These are phyloP conservation scores for Phaedon cochleariae DNA, from an alignment of 2,888 invertebrate genomes.

Conservation along the genomic window DNA sequence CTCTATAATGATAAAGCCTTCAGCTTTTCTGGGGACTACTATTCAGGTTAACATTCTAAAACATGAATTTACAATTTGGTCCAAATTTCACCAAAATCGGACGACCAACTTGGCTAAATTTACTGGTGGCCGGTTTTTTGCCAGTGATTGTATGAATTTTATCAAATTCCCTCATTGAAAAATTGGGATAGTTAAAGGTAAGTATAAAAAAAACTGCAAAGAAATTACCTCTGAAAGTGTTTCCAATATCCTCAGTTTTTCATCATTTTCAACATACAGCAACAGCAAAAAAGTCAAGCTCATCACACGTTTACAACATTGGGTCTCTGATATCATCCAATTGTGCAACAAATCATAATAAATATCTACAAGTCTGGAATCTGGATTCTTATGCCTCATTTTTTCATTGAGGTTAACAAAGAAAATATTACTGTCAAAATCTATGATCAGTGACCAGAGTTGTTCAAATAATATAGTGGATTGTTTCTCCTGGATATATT, in stretches of 20 bases:
- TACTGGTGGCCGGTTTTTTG: no score
- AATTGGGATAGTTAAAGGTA: no score
- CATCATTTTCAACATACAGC: constrained; percentile 64
- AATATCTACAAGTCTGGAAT: constrained; percentile 48
- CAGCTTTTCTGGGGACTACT: no score
- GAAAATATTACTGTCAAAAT: constrained; percentile 67
- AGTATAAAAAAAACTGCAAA: no score
- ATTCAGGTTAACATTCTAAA: no score
- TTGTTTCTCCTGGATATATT: constrained; percentile 63
- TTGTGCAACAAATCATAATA: constrained; percentile 50
- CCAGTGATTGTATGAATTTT: no score
- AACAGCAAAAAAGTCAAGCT: constrained; percentile 72
- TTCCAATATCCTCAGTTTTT: constrained; percentile 67
- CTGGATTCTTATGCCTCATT: constrained; percentile 41
- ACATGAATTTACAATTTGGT: no score
- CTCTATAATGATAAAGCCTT: no score
- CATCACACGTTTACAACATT: constrained; percentile 66
- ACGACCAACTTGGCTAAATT: no score
- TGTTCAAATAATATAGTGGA: constrained; percentile 64
- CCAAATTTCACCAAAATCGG: no score
- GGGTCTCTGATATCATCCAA: constrained; percentile 66
- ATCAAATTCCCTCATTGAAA: no score
- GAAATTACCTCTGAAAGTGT: constrained; percentile 65
- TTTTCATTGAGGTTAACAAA: constrained; percentile 61
- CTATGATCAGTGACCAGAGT: constrained; percentile 65